phyloP scores from a whole-genome alignment of 1,140 invertebrate species.

The Drosophila watanabei region DNA sequence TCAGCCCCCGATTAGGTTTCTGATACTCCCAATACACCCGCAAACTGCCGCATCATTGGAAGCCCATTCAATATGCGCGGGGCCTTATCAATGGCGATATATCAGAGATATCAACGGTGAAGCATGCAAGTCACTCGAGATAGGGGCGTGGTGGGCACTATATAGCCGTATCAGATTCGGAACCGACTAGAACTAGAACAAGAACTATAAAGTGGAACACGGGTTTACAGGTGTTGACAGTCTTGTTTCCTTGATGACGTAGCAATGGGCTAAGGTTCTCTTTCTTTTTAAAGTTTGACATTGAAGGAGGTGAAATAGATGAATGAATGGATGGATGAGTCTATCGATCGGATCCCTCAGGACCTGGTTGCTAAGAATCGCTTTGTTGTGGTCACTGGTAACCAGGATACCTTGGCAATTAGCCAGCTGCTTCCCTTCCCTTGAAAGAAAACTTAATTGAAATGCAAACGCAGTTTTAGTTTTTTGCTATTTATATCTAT shows the following conservation, averaged over 20 bases:
- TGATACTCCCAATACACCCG: neutral
- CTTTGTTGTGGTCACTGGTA: constrained; percentile 38
- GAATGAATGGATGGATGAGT: constrained; percentile 4
- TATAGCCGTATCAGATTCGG: constrained; percentile 18
- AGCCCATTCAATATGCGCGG: neutral
- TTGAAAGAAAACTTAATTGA: neutral
- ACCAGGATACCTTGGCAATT: neutral
- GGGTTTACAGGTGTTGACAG: constrained; percentile 22
- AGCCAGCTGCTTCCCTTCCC: constrained; percentile 1
- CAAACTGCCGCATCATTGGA: constrained; percentile 1
- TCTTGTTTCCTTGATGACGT: constrained; percentile 22
- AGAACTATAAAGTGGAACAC: constrained; percentile 12
- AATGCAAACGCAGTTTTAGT: neutral
- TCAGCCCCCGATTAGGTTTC: neutral
- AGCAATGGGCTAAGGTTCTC: neutral
- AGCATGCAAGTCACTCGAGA: constrained; percentile 25
- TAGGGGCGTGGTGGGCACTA: constrained; percentile 6
- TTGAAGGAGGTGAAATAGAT: constrained; percentile 22
- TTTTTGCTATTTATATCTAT: neutral
- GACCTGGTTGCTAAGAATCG: constrained; percentile 12
- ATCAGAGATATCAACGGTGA: constrained; percentile 13
- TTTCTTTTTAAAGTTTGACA: constrained; percentile 9
- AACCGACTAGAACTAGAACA: constrained; percentile 14
- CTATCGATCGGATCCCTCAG: constrained; percentile 9
- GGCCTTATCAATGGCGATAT: constrained; percentile 1